Conservation (phyloP, 1,140 invertebrate species). For the Micrasema minimum region DNA sequence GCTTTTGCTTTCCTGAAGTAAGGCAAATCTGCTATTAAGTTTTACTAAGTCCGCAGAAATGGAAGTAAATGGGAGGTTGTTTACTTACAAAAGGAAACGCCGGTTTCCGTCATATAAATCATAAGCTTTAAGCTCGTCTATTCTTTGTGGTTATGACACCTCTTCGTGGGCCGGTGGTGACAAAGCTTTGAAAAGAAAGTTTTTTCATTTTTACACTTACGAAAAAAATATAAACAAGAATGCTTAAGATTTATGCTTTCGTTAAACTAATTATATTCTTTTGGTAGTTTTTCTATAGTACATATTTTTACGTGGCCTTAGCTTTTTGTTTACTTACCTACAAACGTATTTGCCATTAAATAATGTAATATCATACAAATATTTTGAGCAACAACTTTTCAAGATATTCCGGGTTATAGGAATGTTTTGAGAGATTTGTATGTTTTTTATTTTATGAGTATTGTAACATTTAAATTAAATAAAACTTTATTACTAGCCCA, state of each 20-base stretch:
- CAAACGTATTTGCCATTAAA: neutral
- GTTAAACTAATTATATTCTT: neutral
- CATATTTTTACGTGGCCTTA: neutral
- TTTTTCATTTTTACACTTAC: neutral
- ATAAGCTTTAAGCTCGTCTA: conserved; percentile 45
- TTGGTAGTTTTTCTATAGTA: neutral
- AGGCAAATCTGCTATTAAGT: conserved; percentile 30
- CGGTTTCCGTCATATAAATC: conserved; percentile 48
- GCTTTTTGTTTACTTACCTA: neutral
- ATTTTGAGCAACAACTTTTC: neutral
- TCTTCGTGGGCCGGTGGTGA: conserved; percentile 17
- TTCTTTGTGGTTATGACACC: conserved; percentile 52
- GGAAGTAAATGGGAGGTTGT: conserved; percentile 19
- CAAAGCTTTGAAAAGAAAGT: neutral
- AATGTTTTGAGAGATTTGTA: too few species aligned
- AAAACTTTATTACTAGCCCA: too few species aligned
- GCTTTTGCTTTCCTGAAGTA: conserved; percentile 2
- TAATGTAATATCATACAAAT: neutral
- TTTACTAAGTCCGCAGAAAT: conserved; percentile 10
- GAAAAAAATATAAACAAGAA: neutral
- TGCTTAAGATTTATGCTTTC: neutral
- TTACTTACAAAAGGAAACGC: conserved; percentile 33
- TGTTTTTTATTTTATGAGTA: too few species aligned
- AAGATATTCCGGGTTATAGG: too few species aligned
- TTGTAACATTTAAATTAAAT: too few species aligned